A percentile compares a stretch with the other conserved stretches of the same genome.
These are phyloP conservation scores for Halichondria panicea DNA, from an alignment of 37 sponge, comb jelly and placozoan species.

Conservation along the genomic window DNA sequence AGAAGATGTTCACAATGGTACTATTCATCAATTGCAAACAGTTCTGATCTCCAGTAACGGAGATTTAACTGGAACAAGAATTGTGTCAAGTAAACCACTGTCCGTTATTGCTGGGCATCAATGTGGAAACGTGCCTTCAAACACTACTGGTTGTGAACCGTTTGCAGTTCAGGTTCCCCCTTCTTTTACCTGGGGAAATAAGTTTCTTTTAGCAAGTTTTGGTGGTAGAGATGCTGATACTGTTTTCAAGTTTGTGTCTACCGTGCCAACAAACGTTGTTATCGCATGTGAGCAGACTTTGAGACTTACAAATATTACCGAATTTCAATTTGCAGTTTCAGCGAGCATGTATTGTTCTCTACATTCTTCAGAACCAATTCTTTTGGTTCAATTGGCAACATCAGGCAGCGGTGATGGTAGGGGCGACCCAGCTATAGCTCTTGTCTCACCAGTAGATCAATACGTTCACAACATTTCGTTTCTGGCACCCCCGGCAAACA, in stretches of 20 bases:
- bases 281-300: slow-evolving; percentile 11
- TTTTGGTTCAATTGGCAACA: not conserved
- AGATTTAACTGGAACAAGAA: slow-evolving; percentile 20
- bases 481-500: not conserved
- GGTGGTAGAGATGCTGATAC: not conserved
- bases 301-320: too few species aligned
- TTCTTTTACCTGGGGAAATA: slow-evolving; percentile 10
- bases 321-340: too few species aligned
- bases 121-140: slow-evolving; percentile 4
- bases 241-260: not conserved
- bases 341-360: not conserved
- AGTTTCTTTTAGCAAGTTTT: slow-evolving; percentile 9
- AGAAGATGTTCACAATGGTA: too few species aligned
- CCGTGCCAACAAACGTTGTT: not conserved
- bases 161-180: slow-evolving; percentile 18
- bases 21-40: slow-evolving; percentile 6
- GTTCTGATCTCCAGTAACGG: not conserved
- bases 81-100: slow-evolving; percentile 11
- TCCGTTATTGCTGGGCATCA: slow-evolving; percentile 15
- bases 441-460: slow-evolving; percentile 16
- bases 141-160: slow-evolving; percentile 2
- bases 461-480: slow-evolving; percentile 1
- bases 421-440: slow-evolving; percentile 13
- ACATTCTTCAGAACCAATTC: not conserved
- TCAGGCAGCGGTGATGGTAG: not conserved